These are phyloP conservation scores for Glaucidium brasilianum DNA, from an alignment of 2,113 vertebrate species.

Conservation along the genomic window DNA sequence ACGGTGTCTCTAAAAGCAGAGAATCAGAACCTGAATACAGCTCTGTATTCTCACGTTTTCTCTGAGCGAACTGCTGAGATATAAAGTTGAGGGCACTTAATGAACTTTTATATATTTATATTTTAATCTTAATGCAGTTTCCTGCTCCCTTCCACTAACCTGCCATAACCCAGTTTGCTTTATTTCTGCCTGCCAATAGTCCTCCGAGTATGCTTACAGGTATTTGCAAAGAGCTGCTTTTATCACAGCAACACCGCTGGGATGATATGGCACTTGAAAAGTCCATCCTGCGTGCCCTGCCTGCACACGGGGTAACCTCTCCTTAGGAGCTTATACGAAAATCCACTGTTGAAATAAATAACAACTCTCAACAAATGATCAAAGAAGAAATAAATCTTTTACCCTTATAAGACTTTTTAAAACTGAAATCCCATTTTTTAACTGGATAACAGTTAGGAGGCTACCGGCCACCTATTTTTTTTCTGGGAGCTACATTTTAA, in stretches of 20 bases:
- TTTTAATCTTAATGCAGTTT: conserved; percentile 18
- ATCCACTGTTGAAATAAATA: conserved; percentile 76
- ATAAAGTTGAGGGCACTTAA: conserved; percentile 29
- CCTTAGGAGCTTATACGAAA: conserved; percentile 68
- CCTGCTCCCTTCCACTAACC: conserved; percentile 25
- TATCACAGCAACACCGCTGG: conserved; percentile 18
- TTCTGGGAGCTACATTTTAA: conserved; percentile 64
- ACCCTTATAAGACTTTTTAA: conserved; percentile 74
- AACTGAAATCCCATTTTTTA: conserved; percentile 74
- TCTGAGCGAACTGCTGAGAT: conserved; percentile 7
- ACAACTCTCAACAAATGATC: conserved; percentile 76
- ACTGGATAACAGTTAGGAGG: conserved; percentile 72
- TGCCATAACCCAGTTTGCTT: conserved; percentile 2
- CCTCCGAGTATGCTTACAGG: conserved; percentile 30
- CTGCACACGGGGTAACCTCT: conserved; percentile 53
- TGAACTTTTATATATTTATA: neutral
- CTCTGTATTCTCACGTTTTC: neutral
- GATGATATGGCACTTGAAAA: conserved; percentile 50
- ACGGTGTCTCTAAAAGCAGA: neutral
- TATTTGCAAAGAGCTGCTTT: conserved; percentile 63
- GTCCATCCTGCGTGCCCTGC: conserved; percentile 36
- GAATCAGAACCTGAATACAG: conserved; percentile 32
- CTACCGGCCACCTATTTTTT: conserved; percentile 69
- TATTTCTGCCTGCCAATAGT: neutral
- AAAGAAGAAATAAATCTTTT: conserved; percentile 82